Conservation (phyloP, 2,888 invertebrate species). For the Hipparchia semele region DNA sequence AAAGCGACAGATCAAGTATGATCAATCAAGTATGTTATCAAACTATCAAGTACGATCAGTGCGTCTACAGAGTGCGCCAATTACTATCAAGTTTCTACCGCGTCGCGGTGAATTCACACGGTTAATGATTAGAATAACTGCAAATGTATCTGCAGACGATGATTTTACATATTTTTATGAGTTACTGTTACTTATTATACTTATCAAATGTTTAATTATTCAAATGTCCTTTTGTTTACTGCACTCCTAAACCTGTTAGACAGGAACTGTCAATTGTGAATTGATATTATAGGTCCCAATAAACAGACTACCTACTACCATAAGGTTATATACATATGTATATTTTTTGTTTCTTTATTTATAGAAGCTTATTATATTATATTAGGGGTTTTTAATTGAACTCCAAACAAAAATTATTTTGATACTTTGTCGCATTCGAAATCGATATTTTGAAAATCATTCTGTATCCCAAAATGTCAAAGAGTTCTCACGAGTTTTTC, state of each 20-base stretch:
- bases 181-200: background rate
- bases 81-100: background rate
- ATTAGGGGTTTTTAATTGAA: no score
- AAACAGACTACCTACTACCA: no score
- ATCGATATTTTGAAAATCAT: no score
- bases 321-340: no score
- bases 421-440: no score
- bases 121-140: background rate
- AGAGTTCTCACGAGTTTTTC: background rate
- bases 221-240: background rate
- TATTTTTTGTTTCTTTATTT: no score
- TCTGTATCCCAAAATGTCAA: background rate
- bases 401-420: no score
- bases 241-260: no score
- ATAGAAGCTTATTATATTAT: no score
- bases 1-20: background rate
- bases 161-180: background rate
- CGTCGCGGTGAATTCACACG: conserved; percentile 28
- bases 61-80: background rate
- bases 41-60: background rate
- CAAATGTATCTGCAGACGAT: background rate
- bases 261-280: no score
- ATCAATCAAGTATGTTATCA: no score
- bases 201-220: background rate
- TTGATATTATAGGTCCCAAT: no score